Evolutionary conservation across 2,113 vertebrate genomes (phyloP).

Genomic region (Rhineura floridana): DNA sequence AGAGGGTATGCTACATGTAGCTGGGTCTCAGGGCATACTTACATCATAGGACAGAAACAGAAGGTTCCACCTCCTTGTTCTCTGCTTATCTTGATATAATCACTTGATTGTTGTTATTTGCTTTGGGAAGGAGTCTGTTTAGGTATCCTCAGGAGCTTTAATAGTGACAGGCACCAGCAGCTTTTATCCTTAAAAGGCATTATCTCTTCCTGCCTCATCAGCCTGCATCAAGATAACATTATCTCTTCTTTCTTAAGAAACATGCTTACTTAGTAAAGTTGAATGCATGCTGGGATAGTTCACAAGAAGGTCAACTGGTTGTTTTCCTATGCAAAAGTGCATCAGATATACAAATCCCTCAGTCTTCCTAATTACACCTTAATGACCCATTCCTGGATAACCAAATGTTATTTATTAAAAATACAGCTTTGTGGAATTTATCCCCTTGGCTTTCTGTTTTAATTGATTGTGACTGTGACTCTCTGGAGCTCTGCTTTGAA

Average conservation of each 20-base stretch:
- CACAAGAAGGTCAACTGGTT: neutral
- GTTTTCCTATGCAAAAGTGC: neutral
- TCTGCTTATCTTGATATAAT: neutral
- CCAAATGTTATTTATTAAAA: neutral
- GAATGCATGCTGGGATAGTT: neutral
- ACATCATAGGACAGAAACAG: neutral
- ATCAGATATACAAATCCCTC: neutral
- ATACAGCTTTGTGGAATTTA: neutral
- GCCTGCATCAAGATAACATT: constrained; percentile 22
- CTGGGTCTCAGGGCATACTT: neutral
- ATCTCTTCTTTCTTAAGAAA: constrained; percentile 29
- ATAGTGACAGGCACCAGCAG: neutral
- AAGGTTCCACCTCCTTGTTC: neutral
- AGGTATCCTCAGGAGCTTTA: constrained; percentile 3
- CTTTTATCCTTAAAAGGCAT: constrained; percentile 29
- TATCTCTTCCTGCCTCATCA: constrained; percentile 28
- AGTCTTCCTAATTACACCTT: neutral
- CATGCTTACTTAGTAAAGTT: neutral
- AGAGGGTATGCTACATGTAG: neutral
- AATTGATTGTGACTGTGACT: neutral
- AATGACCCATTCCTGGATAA: neutral
- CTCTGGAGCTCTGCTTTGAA: neutral
- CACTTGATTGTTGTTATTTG: neutral
- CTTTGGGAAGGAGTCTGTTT: neutral
- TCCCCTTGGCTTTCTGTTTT: neutral